Evolutionary conservation across 2,797 vertebrate genomes (phyloP), one percentile per base, ranked within the genome.

Genomic region (Manis crassicaudata): DNA sequence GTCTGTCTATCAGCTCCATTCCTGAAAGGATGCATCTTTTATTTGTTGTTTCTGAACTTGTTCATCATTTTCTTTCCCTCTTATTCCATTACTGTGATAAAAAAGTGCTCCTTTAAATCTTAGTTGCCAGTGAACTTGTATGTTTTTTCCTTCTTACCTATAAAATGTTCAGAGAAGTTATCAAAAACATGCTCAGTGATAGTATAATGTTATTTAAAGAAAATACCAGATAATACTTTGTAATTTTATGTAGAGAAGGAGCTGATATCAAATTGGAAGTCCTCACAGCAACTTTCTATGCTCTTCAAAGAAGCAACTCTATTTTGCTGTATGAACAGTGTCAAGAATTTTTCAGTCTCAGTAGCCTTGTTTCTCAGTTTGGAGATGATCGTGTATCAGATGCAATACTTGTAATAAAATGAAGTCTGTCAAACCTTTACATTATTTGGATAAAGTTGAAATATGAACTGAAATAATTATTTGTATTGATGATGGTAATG

Each of bases 341-440:
- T 52, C 60, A 79, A 60, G 43, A 82, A 80, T 70, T 75, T 40
- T 93, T 88, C 35, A n/a, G 14, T 88, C 80, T 37, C 46, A 73
- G 2, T 52, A 75, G 17, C 16, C 12, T 54, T 21, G 11, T 93
- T 90, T 90, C 37, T 92, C 56, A 65, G 3, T 90, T 68, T 37
- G 35, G 88, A 90, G 52, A 92, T 82, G 12, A 88, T 85, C 65
- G n/a, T 94, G 67, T 84, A 40, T 82, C 73, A 95, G 46, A 82
- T 50, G 40, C 29, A 40, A 65, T 76, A 56, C 32, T 16, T 37
- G 21, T 87, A 95, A 76, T 86, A 81, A 88, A 92, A 65, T 32
- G 37, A 94, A 92, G 67, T 35, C 18, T 75, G 29, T 21, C 52
- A 80, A 85, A 46, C 25, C 29, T 85, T 84, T 54, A 65, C 27